These are phyloP conservation scores for Pollenia angustigena DNA, from an alignment of 2,888 invertebrate genomes.

Conservation along the genomic window DNA sequence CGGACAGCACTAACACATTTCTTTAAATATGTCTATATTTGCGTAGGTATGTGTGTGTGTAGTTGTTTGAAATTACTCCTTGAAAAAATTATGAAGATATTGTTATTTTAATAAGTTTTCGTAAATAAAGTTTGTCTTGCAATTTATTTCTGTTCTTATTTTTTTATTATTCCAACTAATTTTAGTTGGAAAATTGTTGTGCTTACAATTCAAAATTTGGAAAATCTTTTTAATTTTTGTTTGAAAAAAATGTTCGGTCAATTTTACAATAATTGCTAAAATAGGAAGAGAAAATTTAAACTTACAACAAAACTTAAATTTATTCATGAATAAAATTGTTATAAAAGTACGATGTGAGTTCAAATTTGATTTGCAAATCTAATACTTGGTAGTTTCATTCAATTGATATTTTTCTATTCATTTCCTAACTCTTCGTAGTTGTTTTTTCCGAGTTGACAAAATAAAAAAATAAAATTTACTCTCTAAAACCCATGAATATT, in stretches of 20 bases:
- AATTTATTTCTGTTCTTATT: constrained; percentile 1
- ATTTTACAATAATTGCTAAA: constrained; percentile 51
- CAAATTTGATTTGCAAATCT: constrained; percentile 22
- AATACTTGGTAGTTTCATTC: constrained; percentile 18
- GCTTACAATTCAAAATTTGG: constrained; percentile 2
- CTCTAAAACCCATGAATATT: constrained; percentile 17
- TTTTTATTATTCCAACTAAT: constrained; percentile 3
- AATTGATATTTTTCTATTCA: constrained; percentile 7
- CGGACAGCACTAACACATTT: constrained; percentile 16
- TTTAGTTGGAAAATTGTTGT: constrained; percentile 8
- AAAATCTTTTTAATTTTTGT: constrained; percentile 3
- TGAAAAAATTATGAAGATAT: constrained; percentile 50
- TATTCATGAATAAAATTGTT: constrained; percentile 27
- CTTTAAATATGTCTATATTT: constrained; percentile 1
- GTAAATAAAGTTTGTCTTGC: constrained; percentile 31
- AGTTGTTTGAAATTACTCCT: constrained; percentile 8
- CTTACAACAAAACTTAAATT: not conserved
- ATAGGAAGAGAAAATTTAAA: not conserved
- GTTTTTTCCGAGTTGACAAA: not conserved
- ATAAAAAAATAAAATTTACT: not conserved
- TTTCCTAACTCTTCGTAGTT: not conserved
- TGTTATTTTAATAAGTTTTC: constrained; percentile 54
- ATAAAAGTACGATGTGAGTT: not conserved
- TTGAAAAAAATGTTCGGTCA: not conserved
- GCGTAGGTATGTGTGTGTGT: not conserved